A percentile compares a stretch with the other conserved stretches of the same genome.
phyloP scores from a whole-genome alignment of 2,888 invertebrate species.

The Xanthostigma xanthostigma region DNA sequence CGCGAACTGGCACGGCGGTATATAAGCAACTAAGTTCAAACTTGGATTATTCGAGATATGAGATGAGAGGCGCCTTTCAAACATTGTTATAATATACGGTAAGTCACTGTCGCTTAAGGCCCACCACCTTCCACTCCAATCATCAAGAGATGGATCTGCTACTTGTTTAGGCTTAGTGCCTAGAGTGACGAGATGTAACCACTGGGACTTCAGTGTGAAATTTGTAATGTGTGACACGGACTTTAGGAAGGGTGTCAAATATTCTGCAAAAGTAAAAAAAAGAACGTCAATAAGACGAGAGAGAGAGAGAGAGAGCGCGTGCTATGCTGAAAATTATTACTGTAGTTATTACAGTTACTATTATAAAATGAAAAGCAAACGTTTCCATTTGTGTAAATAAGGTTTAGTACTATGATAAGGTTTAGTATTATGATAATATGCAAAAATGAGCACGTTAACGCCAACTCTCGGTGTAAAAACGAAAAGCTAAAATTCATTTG shows the following conservation, averaged over 20 bases:
- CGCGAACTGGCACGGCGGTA: conserved; percentile 54
- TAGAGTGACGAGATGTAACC: conserved; percentile 68
- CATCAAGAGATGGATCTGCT: conserved; percentile 14
- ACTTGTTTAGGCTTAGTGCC: conserved; percentile 57
- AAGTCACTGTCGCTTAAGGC: conserved; percentile 53
- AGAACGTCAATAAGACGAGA: too few relatives aligned
- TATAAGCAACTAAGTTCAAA: conserved; percentile 73
- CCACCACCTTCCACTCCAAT: conserved; percentile 9
- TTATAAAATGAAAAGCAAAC: neutral
- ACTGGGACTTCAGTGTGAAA: conserved; percentile 76
- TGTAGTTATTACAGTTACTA: too few relatives aligned
- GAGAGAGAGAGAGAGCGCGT: too few relatives aligned
- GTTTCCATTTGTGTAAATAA: neutral
- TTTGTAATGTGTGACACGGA: conserved; percentile 56
- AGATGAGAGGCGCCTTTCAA: conserved; percentile 76
- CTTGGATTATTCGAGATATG: conserved; percentile 69
- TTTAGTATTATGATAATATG: too few relatives aligned
- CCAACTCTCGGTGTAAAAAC: too few relatives aligned
- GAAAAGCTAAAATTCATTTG: too few relatives aligned
- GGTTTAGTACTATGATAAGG: too few relatives aligned
- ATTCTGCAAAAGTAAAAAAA: conserved; percentile 38
- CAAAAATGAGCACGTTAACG: too few relatives aligned
- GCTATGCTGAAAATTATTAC: too few relatives aligned
- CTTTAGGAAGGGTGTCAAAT: conserved; percentile 59
- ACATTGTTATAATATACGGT: conserved; percentile 68